Base-by-base conservation (phyloP, 2,113 vertebrate species). In the Nesospiza acunhae region DNA sequence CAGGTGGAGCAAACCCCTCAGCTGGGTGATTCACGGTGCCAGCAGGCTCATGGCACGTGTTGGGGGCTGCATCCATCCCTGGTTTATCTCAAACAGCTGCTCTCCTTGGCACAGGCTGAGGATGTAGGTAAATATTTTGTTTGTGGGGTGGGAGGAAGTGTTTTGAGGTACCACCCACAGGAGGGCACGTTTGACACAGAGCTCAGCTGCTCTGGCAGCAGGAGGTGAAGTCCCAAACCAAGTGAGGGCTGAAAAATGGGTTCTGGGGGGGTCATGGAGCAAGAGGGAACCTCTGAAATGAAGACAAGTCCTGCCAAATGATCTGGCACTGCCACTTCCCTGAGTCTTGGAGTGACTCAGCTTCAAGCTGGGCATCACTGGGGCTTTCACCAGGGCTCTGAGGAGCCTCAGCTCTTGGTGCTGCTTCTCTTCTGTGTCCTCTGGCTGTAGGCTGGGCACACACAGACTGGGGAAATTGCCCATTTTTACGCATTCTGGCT, bases 1-100 rank as follows among this genome's bases (percentile, higher is more conserved):
- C 10, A 11, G 83, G 81, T 49, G 94, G 62, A 30, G 66, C 2
- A 10, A 37, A 9, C 46, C 73, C 58, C 70, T 82, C 15, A 0
- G 41, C 26, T 41, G 2, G 0, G 15, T 49, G 81, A 72, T 46
- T 95, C 91, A 66, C 3, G 7, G 3, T 44, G 42, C 90, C 72
- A 14, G 64, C 50, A 6, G 55, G 72, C 73, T 8, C 33, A 1
- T 0, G 59, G 79, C 46, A 31, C 26, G 0, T 22, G 55, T 17
- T 46, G 31, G 87, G 62, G 49, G 6, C 33, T 8, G 10, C 9
- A 19, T 39, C 44, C 4, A 0, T 35, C 20, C 44, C 0, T 28
- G 58, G 4, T 70, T 69, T 46, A 2, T 69, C 91, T 68, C 56
- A 8, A 15, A 63, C 37, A 21, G 3, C 58, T 60, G 15, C 19